These are phyloP conservation scores for Rhaphigaster nebulosa DNA, from an alignment of 2,888 invertebrate species.

Conservation along the genomic window DNA sequence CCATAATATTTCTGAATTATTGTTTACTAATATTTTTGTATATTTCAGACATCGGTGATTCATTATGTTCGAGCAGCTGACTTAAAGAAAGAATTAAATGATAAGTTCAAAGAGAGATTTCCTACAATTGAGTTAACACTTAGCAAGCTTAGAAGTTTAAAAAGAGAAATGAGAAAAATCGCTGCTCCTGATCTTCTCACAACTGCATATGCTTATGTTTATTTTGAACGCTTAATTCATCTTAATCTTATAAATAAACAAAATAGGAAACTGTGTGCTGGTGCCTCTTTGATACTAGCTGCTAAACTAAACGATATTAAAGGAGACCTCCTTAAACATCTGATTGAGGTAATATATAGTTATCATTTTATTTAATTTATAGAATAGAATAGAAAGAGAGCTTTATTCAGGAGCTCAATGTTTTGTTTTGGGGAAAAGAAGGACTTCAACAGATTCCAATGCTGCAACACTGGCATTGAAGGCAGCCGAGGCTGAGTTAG, in stretches of 20 bases:
- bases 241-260: slow-evolving; percentile 93
- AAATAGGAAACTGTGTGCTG: slow-evolving; percentile 95
- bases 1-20: not conserved
- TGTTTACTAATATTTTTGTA: slow-evolving; percentile 52
- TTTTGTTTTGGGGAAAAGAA: too few relatives aligned
- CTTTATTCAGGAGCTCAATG: too few relatives aligned
- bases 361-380: slow-evolving; percentile 47
- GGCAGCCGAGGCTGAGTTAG: too few relatives aligned
- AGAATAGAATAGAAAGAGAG: not conserved
- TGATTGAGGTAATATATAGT: slow-evolving; percentile 83
- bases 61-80: slow-evolving; percentile 97
- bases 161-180: slow-evolving; percentile 95
- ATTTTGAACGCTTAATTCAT: slow-evolving; percentile 95
- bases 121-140: slow-evolving; percentile 94
- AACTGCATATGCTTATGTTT: slow-evolving; percentile 97
- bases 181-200: slow-evolving; percentile 89
- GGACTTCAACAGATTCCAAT: too few relatives aligned
- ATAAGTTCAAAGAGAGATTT: slow-evolving; percentile 95
- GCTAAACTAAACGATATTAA: slow-evolving; percentile 98
- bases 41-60: slow-evolving; percentile 87
- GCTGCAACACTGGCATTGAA: too few relatives aligned
- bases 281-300: slow-evolving; percentile 92
- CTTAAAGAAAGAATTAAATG: slow-evolving; percentile 96
- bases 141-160: slow-evolving; percentile 95
- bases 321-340: slow-evolving; percentile 85